Percentiles rank a stretch among this genome's conserved stretches.
Conservation (phyloP, 1,140 invertebrate species). For the Condylostylus longicornis region DNA sequence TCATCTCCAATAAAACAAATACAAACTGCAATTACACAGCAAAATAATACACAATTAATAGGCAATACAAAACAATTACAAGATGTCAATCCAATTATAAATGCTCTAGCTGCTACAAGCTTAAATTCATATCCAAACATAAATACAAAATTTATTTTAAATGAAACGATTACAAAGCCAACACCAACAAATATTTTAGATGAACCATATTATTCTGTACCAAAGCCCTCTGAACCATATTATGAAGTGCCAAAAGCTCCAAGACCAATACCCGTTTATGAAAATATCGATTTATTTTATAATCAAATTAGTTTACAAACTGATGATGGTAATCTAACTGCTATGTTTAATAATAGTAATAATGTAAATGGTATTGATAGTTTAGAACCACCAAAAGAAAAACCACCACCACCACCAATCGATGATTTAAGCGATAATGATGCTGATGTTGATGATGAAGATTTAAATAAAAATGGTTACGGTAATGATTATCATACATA, state of each 20-base stretch:
- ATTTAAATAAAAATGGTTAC: constrained; percentile 5
- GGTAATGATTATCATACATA: constrained; percentile 1
- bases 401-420: constrained; percentile 67
- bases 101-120: no score
- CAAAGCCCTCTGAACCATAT: constrained; percentile 27
- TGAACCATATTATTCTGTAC: constrained; percentile 30
- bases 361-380: not conserved
- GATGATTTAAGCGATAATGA: constrained; percentile 37
- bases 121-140: no score
- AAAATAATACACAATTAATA: constrained; percentile 1
- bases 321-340: not conserved
- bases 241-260: constrained; percentile 29
- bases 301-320: not conserved
- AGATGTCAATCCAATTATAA: no score
- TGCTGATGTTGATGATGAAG: constrained; percentile 27
- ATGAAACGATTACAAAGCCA: no score
- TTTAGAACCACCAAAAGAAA: constrained; percentile 66
- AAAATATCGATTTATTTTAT: constrained; percentile 42
- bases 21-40: not conserved
- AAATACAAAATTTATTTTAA: no score
- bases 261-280: constrained; percentile 37
- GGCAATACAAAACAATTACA: not conserved
- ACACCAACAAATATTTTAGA: no score
- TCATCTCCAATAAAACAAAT: no score
- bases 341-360: not conserved